phyloP scores from a whole-genome alignment of 2,888 invertebrate species.

The Mycalesis mineus region DNA sequence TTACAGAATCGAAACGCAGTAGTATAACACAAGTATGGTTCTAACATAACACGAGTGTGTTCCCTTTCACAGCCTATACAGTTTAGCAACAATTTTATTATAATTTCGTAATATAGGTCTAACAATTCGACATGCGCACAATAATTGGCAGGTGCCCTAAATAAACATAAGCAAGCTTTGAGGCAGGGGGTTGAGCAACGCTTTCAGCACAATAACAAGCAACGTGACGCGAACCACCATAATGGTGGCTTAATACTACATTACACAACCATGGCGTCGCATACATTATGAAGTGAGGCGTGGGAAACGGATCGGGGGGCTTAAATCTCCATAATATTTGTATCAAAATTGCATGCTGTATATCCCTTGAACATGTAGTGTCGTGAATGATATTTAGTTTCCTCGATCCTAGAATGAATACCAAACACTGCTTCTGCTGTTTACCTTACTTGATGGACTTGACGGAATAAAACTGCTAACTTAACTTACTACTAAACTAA shows the following conservation, averaged over 20 bases:
- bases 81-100: too few relatives aligned
- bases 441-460: too few relatives aligned
- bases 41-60: too few relatives aligned
- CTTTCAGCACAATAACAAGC: slow-evolving; percentile 36
- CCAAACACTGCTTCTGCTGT: too few relatives aligned
- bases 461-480: too few relatives aligned
- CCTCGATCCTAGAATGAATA: too few relatives aligned
- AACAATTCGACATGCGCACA: slow-evolving; percentile 4
- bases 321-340: slow-evolving; percentile 68
- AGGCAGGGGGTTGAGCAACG: slow-evolving; percentile 30
- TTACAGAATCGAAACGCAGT: too few relatives aligned
- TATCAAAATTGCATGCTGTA: slow-evolving; percentile 44
- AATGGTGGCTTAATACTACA: slow-evolving; percentile 36
- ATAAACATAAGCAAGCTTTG: slow-evolving; percentile 12
- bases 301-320: slow-evolving; percentile 59
- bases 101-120: neutral
- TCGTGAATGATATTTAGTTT: too few relatives aligned
- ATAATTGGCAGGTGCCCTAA: slow-evolving; percentile 16
- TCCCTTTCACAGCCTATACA: too few relatives aligned
- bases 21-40: too few relatives aligned
- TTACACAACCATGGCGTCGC: slow-evolving; percentile 51
- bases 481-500: too few relatives aligned
- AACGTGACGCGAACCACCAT: slow-evolving; percentile 49
- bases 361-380: too few relatives aligned
- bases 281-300: slow-evolving; percentile 63